These are phyloP conservation scores for Microctenopoma lineatum DNA, from an alignment of 2,797 vertebrate genomes.

Conservation along the genomic window DNA sequence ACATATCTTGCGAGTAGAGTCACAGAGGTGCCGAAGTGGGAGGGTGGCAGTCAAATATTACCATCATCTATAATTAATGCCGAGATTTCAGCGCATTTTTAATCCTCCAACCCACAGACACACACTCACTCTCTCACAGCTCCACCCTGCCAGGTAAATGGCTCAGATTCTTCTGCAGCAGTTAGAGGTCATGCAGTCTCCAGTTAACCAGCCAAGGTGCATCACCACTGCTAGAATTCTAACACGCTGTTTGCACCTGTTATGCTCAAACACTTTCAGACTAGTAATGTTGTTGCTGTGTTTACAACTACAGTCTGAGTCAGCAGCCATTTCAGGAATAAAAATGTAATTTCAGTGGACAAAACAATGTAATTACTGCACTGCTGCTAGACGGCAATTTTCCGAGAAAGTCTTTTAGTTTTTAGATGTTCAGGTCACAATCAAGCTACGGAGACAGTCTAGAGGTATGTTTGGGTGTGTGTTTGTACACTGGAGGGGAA, in stretches of 20 bases:
- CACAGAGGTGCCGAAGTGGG: slow-evolving; percentile 16
- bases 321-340: background rate
- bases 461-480: background rate
- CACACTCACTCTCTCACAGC: background rate
- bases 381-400: background rate
- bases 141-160: slow-evolving; percentile 9
- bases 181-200: slow-evolving; percentile 5
- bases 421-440: slow-evolving; percentile 11
- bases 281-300: background rate
- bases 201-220: slow-evolving; percentile 3
- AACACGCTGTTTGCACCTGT: background rate
- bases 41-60: slow-evolving; percentile 32
- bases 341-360: background rate
- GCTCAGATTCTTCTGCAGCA: background rate
- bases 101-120: slow-evolving; percentile 26
- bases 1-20: background rate
- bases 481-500: background rate
- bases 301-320: slow-evolving; percentile 5
- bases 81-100: slow-evolving; percentile 34
- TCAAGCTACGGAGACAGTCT: background rate
- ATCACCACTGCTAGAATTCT: slow-evolving; percentile 1
- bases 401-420: slow-evolving; percentile 12
- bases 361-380: slow-evolving; percentile 14
- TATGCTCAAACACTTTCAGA: background rate
- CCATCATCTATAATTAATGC: slow-evolving; percentile 54